Evolutionary conservation across 2,113 vertebrate genomes (phyloP).

Genomic region (Heterotilapia buettikoferi): DNA sequence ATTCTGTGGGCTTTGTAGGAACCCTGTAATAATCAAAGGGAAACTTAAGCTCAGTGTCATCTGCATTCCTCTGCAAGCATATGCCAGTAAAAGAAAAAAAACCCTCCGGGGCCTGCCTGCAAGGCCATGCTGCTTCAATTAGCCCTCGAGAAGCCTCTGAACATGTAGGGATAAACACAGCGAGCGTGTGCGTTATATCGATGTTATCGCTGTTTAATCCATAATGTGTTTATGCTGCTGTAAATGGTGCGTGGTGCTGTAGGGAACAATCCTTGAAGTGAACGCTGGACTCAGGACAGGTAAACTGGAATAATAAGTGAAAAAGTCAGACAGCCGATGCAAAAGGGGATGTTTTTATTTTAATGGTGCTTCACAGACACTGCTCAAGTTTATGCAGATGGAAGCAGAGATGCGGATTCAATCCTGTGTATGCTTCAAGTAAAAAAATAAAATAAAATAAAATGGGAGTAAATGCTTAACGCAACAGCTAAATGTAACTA

Average conservation of each 20-base stretch:
- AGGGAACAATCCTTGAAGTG: not conserved
- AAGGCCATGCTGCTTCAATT: conserved; percentile 54
- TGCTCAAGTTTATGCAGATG: not conserved
- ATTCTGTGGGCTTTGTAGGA: not conserved
- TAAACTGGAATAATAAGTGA: not conserved
- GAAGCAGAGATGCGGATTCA: not conserved
- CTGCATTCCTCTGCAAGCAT: conserved; percentile 39
- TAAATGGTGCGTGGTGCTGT: conserved; percentile 2
- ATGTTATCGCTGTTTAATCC: conserved; percentile 42
- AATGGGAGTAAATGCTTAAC: not conserved
- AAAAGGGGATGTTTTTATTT: not conserved
- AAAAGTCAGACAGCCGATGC: not conserved
- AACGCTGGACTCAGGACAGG: not conserved
- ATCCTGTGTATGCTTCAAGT: not conserved
- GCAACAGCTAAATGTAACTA: not conserved
- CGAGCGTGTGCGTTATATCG: conserved; percentile 21
- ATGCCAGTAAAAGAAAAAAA: not conserved
- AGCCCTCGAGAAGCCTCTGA: conserved; percentile 19
- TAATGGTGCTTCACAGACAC: not conserved
- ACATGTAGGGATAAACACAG: conserved; percentile 44
- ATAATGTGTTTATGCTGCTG: conserved; percentile 49
- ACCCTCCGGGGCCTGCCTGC: not conserved
- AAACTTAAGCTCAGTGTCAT: conserved; percentile 14
- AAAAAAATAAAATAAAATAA: not conserved
- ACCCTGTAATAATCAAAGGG: not conserved